phyloP scores from a whole-genome alignment of 2,797 vertebrate genomes.

The Poecilia velifera region DNA sequence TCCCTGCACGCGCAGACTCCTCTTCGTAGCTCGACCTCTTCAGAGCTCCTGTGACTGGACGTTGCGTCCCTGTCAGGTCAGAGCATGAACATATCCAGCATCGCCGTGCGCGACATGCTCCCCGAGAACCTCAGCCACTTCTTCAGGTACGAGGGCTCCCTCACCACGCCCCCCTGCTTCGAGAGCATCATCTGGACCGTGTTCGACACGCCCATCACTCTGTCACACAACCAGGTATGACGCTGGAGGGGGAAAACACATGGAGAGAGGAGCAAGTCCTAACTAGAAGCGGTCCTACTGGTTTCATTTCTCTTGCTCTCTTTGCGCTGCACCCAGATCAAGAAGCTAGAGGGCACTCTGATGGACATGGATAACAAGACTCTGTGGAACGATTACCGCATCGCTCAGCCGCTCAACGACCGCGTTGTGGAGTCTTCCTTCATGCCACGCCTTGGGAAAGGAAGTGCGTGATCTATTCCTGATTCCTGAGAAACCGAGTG shows the following conservation, averaged over 20 bases:
- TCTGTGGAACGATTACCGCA: constrained; percentile 87
- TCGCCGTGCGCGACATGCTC: constrained; percentile 87
- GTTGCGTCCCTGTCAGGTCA: constrained; percentile 77
- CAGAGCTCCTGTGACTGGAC: not conserved
- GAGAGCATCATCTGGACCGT: constrained; percentile 93
- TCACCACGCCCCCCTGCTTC: constrained; percentile 92
- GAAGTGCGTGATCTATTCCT: constrained; percentile 69
- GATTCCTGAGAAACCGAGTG: not conserved
- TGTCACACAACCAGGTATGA: constrained; percentile 89
- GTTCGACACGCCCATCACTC: constrained; percentile 81
- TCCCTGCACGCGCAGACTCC: accelerated
- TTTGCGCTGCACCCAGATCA: constrained; percentile 76
- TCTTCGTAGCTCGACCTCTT: not conserved
- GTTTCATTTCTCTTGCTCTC: not conserved
- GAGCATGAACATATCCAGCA: constrained; percentile 73
- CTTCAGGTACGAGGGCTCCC: constrained; percentile 90
- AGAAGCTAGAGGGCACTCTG: constrained; percentile 86
- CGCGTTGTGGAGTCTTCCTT: constrained; percentile 89
- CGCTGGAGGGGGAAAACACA: not conserved
- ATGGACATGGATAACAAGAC: constrained; percentile 86
- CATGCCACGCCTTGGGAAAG: constrained; percentile 56
- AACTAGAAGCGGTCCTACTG: not conserved
- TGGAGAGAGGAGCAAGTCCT: not conserved
- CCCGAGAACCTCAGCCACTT: constrained; percentile 84
- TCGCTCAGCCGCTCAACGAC: constrained; percentile 83